Base-by-base conservation (phyloP, 2,113 vertebrate genomes). In the Euleptes europaea region DNA sequence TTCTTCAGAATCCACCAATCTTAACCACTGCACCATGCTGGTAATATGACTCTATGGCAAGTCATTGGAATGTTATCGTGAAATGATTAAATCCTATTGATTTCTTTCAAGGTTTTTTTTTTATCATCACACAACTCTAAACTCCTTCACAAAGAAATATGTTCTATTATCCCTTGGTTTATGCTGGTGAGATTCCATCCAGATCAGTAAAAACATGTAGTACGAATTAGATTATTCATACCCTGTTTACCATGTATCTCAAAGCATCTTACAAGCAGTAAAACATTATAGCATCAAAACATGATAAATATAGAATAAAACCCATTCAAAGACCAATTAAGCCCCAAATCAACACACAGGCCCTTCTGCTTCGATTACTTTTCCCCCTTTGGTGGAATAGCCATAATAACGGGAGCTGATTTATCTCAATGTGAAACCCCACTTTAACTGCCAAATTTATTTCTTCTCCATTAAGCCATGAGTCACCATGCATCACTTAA, bases 401-500 rank as follows among this genome's bases (percentile, higher is more conserved):
- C 47, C 47, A 28, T 54, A 84, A 84, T 76, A 67, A 84, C 60
- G 33, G 66, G 31, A 19, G 57, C 31, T 83, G 82, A 84, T 66
- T 84, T 76, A 84, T 84, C 47, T 84, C 60, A 76, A 51, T 84
- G 44, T 51, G 72, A 23, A 67, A 38, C n/a, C 44, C 66, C 82
- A 84, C 23, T 67, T 84, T 66, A 51, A 40, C 57, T 47, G 1
- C 23, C 60, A 49, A 66, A 67, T 84, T 84, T 76, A 66, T 75
- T 76, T 38, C 38, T 31, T 31, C 23, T 84, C 57, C 47, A 84
- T 84, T 84, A 76, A 76, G 60, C 49, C 67, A 44, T 66, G 60
- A 84, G 60, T 47, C 73, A 67, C 63, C 38, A 76, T 84, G 73
- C 60, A 84, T 76, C 82, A 84, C 66, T 84, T 84, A 76, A 66